Conservation (phyloP, 2,797 vertebrate genomes). For the Syngnathus acus region DNA sequence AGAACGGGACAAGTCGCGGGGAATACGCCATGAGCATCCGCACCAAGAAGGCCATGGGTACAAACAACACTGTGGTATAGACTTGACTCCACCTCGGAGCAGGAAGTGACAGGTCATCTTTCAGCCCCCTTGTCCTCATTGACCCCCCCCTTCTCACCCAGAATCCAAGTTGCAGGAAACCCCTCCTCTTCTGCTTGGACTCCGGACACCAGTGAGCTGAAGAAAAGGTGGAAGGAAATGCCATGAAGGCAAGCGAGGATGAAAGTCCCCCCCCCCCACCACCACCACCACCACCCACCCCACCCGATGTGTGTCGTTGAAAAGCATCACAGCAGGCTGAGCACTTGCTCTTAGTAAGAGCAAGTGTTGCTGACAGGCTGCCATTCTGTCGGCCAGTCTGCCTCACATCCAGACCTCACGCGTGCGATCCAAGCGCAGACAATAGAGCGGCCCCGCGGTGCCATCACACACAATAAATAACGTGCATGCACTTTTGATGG, state of each 20-base stretch:
- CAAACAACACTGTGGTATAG: slow-evolving; percentile 83
- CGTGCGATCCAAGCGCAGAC: slow-evolving; percentile 56
- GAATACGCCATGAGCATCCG: slow-evolving; percentile 94
- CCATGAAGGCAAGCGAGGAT: slow-evolving; percentile 24
- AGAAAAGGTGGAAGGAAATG: slow-evolving; percentile 35
- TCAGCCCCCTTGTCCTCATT: slow-evolving; percentile 20
- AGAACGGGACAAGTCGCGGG: slow-evolving; percentile 83
- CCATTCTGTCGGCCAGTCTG: slow-evolving; percentile 61
- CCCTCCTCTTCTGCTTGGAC: slow-evolving; percentile 56
- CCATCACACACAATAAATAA: slow-evolving; percentile 57
- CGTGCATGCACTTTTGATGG: slow-evolving; percentile 72
- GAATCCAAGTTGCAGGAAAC: slow-evolving; percentile 44
- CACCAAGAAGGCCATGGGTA: slow-evolving; percentile 79
- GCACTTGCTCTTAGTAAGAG: slow-evolving; percentile 67
- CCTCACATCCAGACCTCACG: slow-evolving; percentile 63
- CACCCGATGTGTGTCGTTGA: slow-evolving; percentile 24
- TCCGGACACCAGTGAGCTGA: slow-evolving; percentile 37
- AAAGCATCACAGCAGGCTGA: slow-evolving; percentile 60
- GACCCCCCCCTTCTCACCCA: slow-evolving; percentile 33
- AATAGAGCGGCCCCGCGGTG: slow-evolving; percentile 53
- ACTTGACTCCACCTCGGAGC: slow-evolving; percentile 37
- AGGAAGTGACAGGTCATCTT: slow-evolving; percentile 34
- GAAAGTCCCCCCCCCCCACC: slow-evolving; percentile 40
- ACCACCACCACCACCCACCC: slow-evolving; percentile 27
- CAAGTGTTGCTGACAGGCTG: slow-evolving; percentile 66